A percentile compares a stretch with the other conserved stretches of the same genome.
Evolutionary conservation across 2,113 vertebrate species (phyloP).

Genomic region (Egretta garzetta): DNA sequence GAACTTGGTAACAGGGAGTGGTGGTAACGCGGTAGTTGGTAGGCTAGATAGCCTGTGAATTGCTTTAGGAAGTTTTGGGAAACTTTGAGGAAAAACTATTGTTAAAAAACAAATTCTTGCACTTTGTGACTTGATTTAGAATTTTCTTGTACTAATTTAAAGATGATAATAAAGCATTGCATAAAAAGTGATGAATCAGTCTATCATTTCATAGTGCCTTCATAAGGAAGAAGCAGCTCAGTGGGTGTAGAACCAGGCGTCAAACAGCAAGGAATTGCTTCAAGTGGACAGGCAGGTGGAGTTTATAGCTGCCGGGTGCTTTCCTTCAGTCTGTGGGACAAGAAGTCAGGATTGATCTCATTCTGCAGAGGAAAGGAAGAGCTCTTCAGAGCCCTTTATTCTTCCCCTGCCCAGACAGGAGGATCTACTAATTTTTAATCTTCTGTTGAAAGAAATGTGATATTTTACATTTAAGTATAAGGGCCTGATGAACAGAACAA

Average conservation of each 20-base stretch:
- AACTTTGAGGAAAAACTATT: background rate
- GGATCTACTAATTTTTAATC: background rate
- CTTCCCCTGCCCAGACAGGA: background rate
- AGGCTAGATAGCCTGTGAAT: background rate
- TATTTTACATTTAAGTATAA: background rate
- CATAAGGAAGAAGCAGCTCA: background rate
- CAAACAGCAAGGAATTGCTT: background rate
- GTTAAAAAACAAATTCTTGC: background rate
- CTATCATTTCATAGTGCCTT: background rate
- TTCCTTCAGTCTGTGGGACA: background rate
- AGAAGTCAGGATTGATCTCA: background rate
- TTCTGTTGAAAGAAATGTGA: background rate
- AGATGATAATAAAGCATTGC: background rate
- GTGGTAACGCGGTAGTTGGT: background rate
- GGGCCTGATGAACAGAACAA: background rate
- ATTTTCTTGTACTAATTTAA: background rate
- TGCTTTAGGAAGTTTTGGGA: too few relatives aligned
- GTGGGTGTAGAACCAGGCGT: background rate
- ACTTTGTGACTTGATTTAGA: background rate
- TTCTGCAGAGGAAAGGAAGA: background rate
- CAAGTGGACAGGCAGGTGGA: background rate
- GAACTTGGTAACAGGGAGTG: background rate
- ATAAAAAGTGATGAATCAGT: background rate
- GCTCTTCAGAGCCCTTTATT: background rate
- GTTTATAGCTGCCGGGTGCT: background rate